Percentiles rank a stretch among this genome's conserved stretches.
phyloP scores from a whole-genome alignment of 2,113 vertebrate species.

The Bubo bubo region DNA sequence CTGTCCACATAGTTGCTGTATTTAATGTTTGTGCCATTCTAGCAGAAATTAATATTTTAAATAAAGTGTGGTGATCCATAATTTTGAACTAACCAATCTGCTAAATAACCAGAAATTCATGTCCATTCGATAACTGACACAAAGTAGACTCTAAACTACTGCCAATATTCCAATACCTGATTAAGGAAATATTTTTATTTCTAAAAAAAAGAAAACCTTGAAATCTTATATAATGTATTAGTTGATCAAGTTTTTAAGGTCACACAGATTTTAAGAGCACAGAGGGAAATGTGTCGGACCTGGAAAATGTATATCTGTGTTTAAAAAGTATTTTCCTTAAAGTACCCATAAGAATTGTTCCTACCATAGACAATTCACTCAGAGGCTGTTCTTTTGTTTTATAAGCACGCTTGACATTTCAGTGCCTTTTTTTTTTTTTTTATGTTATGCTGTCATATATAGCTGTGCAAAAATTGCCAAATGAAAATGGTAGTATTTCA shows the following conservation, averaged over 20 bases:
- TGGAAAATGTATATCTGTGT: neutral
- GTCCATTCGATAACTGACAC: neutral
- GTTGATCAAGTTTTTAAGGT: neutral
- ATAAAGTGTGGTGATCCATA: neutral
- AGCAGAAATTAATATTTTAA: neutral
- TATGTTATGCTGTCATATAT: neutral
- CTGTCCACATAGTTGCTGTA: neutral
- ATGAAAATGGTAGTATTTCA: conserved; percentile 9
- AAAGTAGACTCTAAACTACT: neutral
- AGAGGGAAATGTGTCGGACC: neutral
- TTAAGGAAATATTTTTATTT: neutral
- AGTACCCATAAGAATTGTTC: neutral
- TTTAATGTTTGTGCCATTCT: neutral
- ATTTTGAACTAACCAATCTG: neutral
- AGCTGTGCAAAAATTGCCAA: conserved; percentile 4
- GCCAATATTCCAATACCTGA: neutral
- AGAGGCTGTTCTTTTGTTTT: neutral
- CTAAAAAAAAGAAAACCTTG: neutral
- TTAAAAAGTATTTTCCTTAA: neutral
- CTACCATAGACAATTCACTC: neutral
- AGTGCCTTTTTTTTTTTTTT: neutral
- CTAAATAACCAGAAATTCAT: neutral
- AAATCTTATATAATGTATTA: neutral
- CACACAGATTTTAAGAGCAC: neutral
- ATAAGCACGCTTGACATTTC: neutral